Percentiles rank a stretch among this genome's conserved stretches.
phyloP scores from a whole-genome alignment of 35 echinoderm and acorn worm species.

The Patiria miniata region DNA sequence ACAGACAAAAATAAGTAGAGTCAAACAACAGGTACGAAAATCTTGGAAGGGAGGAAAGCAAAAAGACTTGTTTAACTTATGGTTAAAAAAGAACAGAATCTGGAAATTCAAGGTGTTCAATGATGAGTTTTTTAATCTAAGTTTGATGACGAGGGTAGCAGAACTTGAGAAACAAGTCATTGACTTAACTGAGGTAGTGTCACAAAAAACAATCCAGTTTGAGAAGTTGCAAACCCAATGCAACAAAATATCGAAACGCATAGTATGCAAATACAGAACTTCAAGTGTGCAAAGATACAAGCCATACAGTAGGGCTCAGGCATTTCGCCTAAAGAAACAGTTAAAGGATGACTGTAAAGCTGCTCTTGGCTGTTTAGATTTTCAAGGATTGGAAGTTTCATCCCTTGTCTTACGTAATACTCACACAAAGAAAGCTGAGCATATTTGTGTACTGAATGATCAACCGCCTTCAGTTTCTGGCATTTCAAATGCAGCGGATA shows the following conservation, averaged over 20 bases:
- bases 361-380: conserved; percentile 34
- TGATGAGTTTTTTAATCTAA: conserved; percentile 41
- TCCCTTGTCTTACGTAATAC: not conserved
- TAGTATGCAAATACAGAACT: conserved; percentile 36
- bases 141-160: conserved; percentile 27
- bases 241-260: conserved; percentile 40
- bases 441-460: conserved; percentile 38
- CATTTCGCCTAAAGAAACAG: conserved; percentile 30
- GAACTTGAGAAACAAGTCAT: conserved; percentile 33
- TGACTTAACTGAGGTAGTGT: conserved; percentile 4
- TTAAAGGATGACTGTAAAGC: conserved; percentile 35
- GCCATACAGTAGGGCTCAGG: conserved; percentile 30
- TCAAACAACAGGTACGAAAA: conserved; percentile 20
- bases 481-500: conserved; percentile 22
- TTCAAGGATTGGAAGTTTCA: conserved; percentile 41
- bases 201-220: conserved; percentile 22
- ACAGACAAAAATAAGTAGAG: conserved; percentile 35
- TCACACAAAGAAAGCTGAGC: conserved; percentile 33
- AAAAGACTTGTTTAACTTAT: conserved; percentile 32
- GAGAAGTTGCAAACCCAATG: not conserved
- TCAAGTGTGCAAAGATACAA: conserved; percentile 14
- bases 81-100: conserved; percentile 24
- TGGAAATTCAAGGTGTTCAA: conserved; percentile 47
- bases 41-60: conserved; percentile 38
- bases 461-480: not conserved